These are phyloP conservation scores for Podargus strigoides DNA, from an alignment of 2,797 vertebrate species.

Conservation along the genomic window DNA sequence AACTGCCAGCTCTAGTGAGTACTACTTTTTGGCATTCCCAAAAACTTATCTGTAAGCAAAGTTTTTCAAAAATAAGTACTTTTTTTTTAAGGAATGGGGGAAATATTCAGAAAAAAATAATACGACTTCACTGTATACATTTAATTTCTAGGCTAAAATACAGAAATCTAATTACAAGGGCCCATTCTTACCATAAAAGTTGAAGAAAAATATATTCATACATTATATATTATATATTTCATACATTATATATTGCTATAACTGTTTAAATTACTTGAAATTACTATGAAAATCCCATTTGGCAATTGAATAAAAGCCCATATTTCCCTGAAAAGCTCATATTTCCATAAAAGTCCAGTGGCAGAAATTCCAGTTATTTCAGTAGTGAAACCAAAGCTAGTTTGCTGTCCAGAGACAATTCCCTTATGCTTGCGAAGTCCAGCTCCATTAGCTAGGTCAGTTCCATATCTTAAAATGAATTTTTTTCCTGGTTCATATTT, in stretches of 20 bases:
- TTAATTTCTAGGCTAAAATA: not conserved
- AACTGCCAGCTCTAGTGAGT: not conserved
- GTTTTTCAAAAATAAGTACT: too few relatives aligned
- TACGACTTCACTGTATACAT: not conserved
- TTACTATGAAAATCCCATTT: not conserved
- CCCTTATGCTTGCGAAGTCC: not conserved
- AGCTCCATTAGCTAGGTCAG: not conserved
- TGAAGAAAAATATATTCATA: not conserved
- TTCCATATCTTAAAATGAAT: not conserved
- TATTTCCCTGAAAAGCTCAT: not conserved
- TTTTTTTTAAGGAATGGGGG: too few relatives aligned
- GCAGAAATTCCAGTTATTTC: not conserved
- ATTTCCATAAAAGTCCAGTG: not conserved
- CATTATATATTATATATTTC: fast-evolving
- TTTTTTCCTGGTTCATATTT: not conserved
- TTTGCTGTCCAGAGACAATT: not conserved
- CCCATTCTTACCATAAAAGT: not conserved
- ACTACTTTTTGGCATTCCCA: not conserved
- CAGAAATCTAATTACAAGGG: not conserved
- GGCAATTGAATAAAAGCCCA: not conserved
- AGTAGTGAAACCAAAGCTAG: not conserved
- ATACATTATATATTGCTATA: not conserved
- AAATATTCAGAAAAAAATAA: not conserved
- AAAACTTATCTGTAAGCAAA: not conserved
- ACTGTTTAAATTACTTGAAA: not conserved